Evolutionary conservation across 2,888 invertebrate species (phyloP), one percentile per base, ranked within the genome.

Genomic region (Troilus luridus): DNA sequence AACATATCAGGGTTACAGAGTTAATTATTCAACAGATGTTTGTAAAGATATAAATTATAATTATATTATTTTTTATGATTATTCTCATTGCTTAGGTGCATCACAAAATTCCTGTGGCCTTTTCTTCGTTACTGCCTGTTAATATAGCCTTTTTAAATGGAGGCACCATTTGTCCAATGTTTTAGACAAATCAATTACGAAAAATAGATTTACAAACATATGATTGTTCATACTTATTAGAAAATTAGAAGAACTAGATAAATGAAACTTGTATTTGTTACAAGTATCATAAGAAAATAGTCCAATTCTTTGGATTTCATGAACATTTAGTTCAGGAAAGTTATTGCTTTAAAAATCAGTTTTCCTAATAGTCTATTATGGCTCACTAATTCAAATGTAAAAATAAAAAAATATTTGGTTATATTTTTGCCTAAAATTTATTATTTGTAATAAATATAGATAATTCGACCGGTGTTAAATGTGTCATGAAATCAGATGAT

Each of bases 171-270:
- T 85, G 85, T 85, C 85, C 85, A 85, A 85, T 56, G 85, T 85
- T 85, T 58, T 85, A 56, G 85, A 85, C 85, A 85, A 85, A 85
- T 85, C 85, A 85, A 85, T 85, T 85, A 85, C 56, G 56, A 85
- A 11, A 85, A 85, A 85, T 85, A 67, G 67, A 67, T 24, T 67
- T 67, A 67, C n/a, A 67, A 67, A 67, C 24, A 56, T 56, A 56
- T 21, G 56, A 11, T 56, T 56, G n/a, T 85, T 41, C n/a, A 85
- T 85, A 85, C n/a, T n/a, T 56, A 85, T 85, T 85, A 85, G 85
- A 14, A 58, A 85, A 11, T 56, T 12, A 85, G n/a, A 7, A 85
- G 56, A 12, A 85, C 21, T 85, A 85, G 56, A 58, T 56, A n/a
- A 11, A 5, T 56, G 54, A 12, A 41, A 77, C 17, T 77, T 77